These are phyloP conservation scores for Phoeniculus purpureus DNA, from an alignment of 2,797 vertebrate genomes.

Conservation along the genomic window DNA sequence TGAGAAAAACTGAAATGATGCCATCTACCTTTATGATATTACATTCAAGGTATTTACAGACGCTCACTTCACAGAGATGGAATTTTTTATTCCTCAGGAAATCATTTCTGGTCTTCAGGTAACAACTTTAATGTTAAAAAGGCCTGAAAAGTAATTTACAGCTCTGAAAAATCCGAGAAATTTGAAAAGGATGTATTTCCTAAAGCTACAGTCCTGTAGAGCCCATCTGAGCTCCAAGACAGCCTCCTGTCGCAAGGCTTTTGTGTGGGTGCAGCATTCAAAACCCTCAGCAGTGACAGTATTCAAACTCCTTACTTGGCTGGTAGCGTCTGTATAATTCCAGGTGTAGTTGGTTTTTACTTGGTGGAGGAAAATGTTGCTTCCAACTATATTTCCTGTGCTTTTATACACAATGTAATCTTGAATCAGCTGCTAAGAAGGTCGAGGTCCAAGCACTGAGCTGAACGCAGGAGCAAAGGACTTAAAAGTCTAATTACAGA, in stretches of 20 bases:
- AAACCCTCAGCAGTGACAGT: not conserved
- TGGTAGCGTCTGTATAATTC: constrained; percentile 6
- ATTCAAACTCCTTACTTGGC: not conserved
- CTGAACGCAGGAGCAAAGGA: not conserved
- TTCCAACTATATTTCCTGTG: not conserved
- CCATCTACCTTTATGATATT: constrained; percentile 72
- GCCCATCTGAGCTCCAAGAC: not conserved
- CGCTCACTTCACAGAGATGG: constrained; percentile 19
- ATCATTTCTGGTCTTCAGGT: constrained; percentile 67
- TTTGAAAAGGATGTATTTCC: not conserved
- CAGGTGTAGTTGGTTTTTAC: not conserved
- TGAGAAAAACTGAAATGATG: constrained; percentile 68
- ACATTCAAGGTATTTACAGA: constrained; percentile 64
- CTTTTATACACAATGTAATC: not conserved
- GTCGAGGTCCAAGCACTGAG: not conserved
- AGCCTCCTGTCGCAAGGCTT: not conserved
- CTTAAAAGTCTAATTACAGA: constrained; percentile 18
- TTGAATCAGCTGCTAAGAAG: not conserved
- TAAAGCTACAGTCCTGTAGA: not conserved
- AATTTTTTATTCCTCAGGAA: constrained; percentile 65
- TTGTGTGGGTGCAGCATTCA: not conserved
- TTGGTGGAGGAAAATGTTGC: not conserved
- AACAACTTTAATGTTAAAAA: constrained; percentile 66
- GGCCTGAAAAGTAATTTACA: constrained; percentile 12
- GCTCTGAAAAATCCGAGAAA: not conserved